phyloP scores from a whole-genome alignment of 2,888 invertebrate species.

The Plusia festucae region DNA sequence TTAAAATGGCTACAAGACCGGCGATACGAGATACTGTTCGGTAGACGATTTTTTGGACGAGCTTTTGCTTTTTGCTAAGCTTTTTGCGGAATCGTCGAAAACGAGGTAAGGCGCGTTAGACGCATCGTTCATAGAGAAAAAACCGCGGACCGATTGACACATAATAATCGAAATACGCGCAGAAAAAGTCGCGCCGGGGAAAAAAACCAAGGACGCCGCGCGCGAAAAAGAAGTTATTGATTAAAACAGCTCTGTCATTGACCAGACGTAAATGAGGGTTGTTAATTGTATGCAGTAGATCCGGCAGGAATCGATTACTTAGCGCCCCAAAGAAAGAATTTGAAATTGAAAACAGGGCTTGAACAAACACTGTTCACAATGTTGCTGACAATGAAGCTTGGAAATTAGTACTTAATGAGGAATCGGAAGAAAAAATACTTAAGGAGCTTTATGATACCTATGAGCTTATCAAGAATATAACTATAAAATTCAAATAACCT shows the following conservation, averaged over 20 bases:
- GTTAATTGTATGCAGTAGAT: conserved; percentile 86
- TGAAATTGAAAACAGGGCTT: conserved; percentile 63
- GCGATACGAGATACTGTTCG: conserved; percentile 86
- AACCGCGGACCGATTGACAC: conserved; percentile 81
- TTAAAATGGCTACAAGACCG: conserved; percentile 89
- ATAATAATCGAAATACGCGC: conserved; percentile 86
- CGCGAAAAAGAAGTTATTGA: conserved; percentile 89
- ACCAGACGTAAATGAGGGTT: conserved; percentile 89
- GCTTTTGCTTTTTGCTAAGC: conserved; percentile 85
- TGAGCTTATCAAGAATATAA: background rate
- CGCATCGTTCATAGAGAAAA: conserved; percentile 67
- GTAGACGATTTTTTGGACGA: conserved; percentile 88
- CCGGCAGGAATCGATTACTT: conserved; percentile 75
- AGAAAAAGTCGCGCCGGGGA: conserved; percentile 87
- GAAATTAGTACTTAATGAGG: conserved; percentile 28
- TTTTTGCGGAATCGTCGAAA: conserved; percentile 84
- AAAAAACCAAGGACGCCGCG: conserved; percentile 88
- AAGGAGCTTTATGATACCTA: background rate
- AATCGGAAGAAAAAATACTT: conserved; percentile 13
- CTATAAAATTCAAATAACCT: background rate
- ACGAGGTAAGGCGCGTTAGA: conserved; percentile 76
- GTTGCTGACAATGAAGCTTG: conserved; percentile 39
- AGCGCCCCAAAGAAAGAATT: conserved; percentile 64
- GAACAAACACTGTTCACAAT: conserved; percentile 42
- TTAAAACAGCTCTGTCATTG: conserved; percentile 89